Evolutionary conservation across 2,888 invertebrate genomes (phyloP).

Genomic region (Ashinkailepas kermadecensis): DNA sequence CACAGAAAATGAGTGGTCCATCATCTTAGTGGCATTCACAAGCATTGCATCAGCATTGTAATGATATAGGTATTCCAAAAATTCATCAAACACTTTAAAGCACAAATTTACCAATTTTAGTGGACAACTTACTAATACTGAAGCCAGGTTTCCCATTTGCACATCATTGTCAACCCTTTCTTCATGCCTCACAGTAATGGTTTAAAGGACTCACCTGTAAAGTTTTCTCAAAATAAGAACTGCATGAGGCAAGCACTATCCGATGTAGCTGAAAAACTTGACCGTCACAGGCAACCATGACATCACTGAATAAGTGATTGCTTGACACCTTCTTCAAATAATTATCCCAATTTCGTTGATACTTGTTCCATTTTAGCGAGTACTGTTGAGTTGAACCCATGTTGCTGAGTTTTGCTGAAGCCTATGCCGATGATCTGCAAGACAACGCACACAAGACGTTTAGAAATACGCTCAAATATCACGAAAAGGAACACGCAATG

Average conservation of each 20-base stretch:
- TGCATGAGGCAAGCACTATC: slow-evolving; percentile 22
- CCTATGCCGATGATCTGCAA: background rate
- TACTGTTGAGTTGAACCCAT: slow-evolving; percentile 58
- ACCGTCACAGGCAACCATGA: slow-evolving; percentile 17
- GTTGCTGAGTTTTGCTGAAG: background rate
- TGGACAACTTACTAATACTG: too few relatives aligned
- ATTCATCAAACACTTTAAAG: too few relatives aligned
- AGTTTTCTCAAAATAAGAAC: slow-evolving; percentile 2
- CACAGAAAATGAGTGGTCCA: too few relatives aligned
- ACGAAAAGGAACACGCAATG: too few relatives aligned
- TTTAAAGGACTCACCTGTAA: background rate
- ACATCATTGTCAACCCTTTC: too few relatives aligned
- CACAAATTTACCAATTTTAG: too few relatives aligned
- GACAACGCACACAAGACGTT: background rate
- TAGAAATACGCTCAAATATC: too few relatives aligned
- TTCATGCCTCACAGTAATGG: too few relatives aligned
- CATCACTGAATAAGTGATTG: slow-evolving; percentile 11
- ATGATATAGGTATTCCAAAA: too few relatives aligned
- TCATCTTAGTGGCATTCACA: too few relatives aligned
- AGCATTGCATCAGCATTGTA: too few relatives aligned
- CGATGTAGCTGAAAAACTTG: slow-evolving; percentile 7
- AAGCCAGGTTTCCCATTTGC: too few relatives aligned
- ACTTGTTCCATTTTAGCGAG: slow-evolving; percentile 80
- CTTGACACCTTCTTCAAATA: background rate
- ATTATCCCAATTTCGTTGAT: slow-evolving; percentile 50